Conservation (phyloP, 2,797 vertebrate species). For the Pipistrellus pygmaeus region DNA sequence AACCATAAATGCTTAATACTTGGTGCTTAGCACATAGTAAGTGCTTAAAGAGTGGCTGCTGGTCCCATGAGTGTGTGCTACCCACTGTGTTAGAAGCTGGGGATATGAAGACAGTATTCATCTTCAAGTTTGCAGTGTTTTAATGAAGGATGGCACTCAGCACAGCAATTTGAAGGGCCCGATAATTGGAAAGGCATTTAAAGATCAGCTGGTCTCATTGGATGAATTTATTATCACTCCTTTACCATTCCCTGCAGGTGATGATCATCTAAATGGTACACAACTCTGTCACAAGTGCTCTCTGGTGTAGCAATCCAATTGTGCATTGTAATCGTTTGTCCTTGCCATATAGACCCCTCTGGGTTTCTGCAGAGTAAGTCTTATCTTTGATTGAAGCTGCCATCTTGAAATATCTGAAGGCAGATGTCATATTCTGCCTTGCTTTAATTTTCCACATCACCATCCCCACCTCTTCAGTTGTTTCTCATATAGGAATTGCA, state of each 20-base stretch:
- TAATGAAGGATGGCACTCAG: not conserved
- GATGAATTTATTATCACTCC: not conserved
- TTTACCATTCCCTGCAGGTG: not conserved
- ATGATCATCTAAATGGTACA: not conserved
- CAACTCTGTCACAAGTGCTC: not conserved
- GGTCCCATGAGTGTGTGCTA: not conserved
- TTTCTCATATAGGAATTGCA: not conserved
- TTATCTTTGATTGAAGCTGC: not conserved
- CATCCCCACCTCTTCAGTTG: not conserved
- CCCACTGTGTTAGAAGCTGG: not conserved
- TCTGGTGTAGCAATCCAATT: not conserved
- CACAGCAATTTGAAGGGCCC: not conserved
- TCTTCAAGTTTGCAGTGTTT: not conserved
- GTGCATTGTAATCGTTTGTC: not conserved
- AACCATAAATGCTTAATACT: not conserved
- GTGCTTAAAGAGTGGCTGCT: not conserved
- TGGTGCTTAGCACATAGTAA: not conserved
- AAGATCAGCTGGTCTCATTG: not conserved
- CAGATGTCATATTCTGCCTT: not conserved
- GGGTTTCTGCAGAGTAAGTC: not conserved
- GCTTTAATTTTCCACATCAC: slow-evolving; percentile 31
- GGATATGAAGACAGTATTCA: not conserved
- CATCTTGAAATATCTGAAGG: not conserved
- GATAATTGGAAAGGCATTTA: not conserved
- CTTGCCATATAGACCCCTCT: not conserved